A percentile compares a stretch with the other conserved stretches of the same genome.
These are phyloP conservation scores for Sylvietta virens DNA, from an alignment of 2,113 vertebrate species.

Conservation along the genomic window DNA sequence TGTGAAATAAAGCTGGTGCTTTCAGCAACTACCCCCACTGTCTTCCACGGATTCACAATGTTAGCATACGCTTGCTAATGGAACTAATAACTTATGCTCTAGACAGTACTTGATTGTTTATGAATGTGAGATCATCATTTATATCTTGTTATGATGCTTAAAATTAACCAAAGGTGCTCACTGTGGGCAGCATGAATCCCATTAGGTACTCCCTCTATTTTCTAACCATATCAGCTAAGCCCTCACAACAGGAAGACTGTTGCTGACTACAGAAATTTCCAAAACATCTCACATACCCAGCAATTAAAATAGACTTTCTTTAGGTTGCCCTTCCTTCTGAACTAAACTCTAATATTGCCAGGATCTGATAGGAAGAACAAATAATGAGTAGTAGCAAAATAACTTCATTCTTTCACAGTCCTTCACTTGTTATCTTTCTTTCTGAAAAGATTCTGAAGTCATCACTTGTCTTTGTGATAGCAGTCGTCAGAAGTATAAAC, in stretches of 20 bases:
- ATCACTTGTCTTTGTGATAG: background rate
- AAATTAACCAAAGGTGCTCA: background rate
- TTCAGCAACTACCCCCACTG: background rate
- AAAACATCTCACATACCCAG: background rate
- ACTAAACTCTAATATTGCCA: background rate
- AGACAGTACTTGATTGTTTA: background rate
- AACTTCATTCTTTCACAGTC: background rate
- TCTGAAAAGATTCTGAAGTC: background rate
- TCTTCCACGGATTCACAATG: background rate
- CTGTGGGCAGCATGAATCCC: background rate
- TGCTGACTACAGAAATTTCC: background rate
- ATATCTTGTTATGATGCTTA: background rate
- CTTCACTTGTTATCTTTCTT: background rate
- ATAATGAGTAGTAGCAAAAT: background rate
- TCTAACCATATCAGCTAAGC: background rate
- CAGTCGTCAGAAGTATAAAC: background rate
- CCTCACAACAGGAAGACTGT: background rate
- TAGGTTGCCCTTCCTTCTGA: background rate
- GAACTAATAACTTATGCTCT: slow-evolving; percentile 16
- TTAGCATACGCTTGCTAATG: background rate
- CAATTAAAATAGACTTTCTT: background rate
- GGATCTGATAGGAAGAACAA: background rate
- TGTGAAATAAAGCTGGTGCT: background rate
- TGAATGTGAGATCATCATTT: background rate
- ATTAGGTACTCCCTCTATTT: background rate